Evolutionary conservation across 53 echinoderm and acorn worm species (phyloP).

Genomic region (Mesocentrotus franciscanus): DNA sequence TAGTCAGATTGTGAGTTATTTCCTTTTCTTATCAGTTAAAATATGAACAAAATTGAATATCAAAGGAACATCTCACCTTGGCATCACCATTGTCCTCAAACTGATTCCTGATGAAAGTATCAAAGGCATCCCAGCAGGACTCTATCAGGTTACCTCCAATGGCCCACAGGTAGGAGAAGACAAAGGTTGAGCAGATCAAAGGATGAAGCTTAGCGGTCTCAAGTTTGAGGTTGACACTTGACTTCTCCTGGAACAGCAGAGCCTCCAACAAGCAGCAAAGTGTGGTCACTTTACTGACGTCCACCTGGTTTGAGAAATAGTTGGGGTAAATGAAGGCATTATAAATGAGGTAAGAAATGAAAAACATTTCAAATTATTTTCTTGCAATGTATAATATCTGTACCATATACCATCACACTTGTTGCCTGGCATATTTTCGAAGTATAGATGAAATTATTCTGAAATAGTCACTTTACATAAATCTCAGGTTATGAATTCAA

Average conservation of each 20-base stretch:
- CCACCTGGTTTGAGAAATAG: slow-evolving; percentile 75
- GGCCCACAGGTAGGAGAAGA: slow-evolving; percentile 98
- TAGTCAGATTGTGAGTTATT: too few species aligned
- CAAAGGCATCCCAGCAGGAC: slow-evolving; percentile 94
- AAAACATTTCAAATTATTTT: too few species aligned
- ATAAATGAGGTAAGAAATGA: neutral
- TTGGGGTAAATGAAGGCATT: neutral
- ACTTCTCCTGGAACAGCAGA: slow-evolving; percentile 82
- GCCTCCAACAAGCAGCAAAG: slow-evolving; percentile 92
- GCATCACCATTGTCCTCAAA: slow-evolving; percentile 99
- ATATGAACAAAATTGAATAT: neutral
- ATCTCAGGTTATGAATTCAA: neutral
- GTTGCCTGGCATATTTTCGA: too few species aligned
- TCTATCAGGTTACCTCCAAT: slow-evolving; percentile 92
- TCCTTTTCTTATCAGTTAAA: neutral
- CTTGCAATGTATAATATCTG: too few species aligned
- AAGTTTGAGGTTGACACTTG: slow-evolving; percentile 76
- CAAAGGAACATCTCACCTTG: slow-evolving; percentile 73
- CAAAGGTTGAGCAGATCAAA: slow-evolving; percentile 93
- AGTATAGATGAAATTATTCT: neutral
- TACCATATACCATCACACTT: too few species aligned
- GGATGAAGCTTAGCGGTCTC: slow-evolving; percentile 92
- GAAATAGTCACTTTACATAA: neutral
- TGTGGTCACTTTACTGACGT: slow-evolving; percentile 94
- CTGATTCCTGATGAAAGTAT: slow-evolving; percentile 96